phyloP scores from a whole-genome alignment of 23 tunicate species.

The Halocynthia aurantium region DNA sequence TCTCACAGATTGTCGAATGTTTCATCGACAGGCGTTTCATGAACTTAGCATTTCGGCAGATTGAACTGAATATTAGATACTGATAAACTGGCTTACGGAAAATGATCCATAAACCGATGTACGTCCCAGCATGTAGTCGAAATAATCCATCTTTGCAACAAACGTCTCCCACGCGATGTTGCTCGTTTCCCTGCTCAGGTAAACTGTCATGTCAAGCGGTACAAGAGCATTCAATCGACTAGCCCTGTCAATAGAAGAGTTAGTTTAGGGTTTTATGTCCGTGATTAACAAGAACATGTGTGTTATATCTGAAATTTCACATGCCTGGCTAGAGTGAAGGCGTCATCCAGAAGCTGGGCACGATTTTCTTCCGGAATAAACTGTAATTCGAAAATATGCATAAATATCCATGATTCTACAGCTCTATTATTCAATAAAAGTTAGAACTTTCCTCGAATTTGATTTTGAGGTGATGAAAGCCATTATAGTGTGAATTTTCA shows the following conservation, averaged over 20 bases:
- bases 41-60: too few relatives aligned
- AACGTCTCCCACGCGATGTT: constrained; percentile 49
- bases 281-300: neutral
- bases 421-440: too few relatives aligned
- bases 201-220: constrained; percentile 30
- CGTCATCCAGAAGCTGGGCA: constrained; percentile 62
- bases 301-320: neutral
- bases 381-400: constrained; percentile 1
- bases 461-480: too few relatives aligned
- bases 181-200: constrained; percentile 21
- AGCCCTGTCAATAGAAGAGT: constrained; percentile 7
- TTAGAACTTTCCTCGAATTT: too few relatives aligned
- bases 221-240: constrained; percentile 18
- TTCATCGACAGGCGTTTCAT: too few relatives aligned
- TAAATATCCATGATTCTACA: too few relatives aligned
- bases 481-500: too few relatives aligned
- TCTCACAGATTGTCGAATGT: too few relatives aligned
- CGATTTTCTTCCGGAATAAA: constrained; percentile 27
- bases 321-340: constrained; percentile 64
- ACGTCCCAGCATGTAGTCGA: constrained; percentile 34
- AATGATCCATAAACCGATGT: constrained; percentile 40
- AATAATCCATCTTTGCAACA: constrained; percentile 33
- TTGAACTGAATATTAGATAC: too few relatives aligned
- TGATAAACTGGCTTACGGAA: constrained; percentile 19
- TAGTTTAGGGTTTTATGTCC: neutral